Evolutionary conservation across 1,140 invertebrate genomes (phyloP), one percentile per base, ranked within the genome.

Genomic region (Pseudachorutes palmiensis): DNA sequence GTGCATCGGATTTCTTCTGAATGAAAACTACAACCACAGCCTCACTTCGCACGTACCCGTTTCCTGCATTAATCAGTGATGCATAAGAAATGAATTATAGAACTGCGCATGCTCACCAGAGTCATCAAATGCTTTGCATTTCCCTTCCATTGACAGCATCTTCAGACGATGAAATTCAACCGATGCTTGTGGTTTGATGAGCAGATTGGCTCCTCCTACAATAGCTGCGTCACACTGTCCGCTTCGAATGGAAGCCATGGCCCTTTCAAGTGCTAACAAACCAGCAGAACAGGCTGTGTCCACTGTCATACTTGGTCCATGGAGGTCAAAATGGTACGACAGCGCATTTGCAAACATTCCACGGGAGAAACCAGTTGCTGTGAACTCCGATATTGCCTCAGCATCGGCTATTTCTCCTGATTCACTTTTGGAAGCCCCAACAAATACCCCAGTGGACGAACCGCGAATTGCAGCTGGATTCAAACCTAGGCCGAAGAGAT

Each of bases 1-100:
- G 85, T 1, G 94, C 91, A 32, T 82, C 80, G 14, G 81, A 79
- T 2, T 85, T 80, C 69, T 88, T 89, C 81, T 97, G 94, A 36
- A 98, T 77, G 64, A 87, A 87, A 26, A 97, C 81, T 0, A 85
- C 86, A 2, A 89, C 88, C 26, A 87, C 85, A 0, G 90, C 91
- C 79, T 98, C 95, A 64, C 92, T 88, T 59, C 95, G 83, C 0
- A 94, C 93, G 78, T 97, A 98, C 16, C 95, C 95, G 75, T 90
- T 88, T 57, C 83, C 83, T 83, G 70, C 5, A 70, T 22, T 32
- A 30, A 2, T 5, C n/a, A 30, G 26, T 31, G 2, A 3, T 32
- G 5, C 36, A 28, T 26, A 24, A 16, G 2, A n/a, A n/a, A n/a
- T n/a, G n/a, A n/a, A n/a, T 2, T 58, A 22, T 2, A 22, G 26